phyloP scores from a whole-genome alignment of 2,888 invertebrate genomes.

The Drosophila barbarae region DNA sequence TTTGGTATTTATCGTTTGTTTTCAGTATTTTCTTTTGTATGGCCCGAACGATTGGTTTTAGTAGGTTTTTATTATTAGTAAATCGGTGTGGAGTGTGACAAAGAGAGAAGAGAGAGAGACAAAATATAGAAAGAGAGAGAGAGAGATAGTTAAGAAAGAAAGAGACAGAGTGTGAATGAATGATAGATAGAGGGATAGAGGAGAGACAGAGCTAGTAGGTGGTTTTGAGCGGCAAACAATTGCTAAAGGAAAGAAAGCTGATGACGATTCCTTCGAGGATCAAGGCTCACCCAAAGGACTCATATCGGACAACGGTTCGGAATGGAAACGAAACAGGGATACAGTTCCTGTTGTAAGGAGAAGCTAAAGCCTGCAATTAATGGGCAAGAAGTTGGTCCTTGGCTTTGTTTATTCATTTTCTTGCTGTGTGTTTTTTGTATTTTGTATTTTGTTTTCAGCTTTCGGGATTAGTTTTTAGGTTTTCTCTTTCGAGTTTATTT shows the following conservation, averaged over 20 bases:
- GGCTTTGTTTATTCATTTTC: not conserved
- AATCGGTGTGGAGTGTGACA: conserved; percentile 55
- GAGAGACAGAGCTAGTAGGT: conserved; percentile 20
- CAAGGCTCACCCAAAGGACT: conserved; percentile 4
- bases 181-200: conserved; percentile 23
- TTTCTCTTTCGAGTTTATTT: conserved; percentile 34
- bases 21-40: no score
- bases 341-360: conserved; percentile 11
- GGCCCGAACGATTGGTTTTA: no score
- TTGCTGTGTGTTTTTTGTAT: not conserved
- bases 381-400: conserved; percentile 15
- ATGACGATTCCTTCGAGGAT: conserved; percentile 1
- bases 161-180: conserved; percentile 38
- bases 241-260: conserved; percentile 21
- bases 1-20: no score
- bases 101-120: conserved; percentile 54
- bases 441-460: conserved; percentile 19
- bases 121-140: conserved; percentile 45
- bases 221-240: conserved; percentile 38
- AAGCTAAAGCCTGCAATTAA: conserved; percentile 16
- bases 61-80: conserved; percentile 44
- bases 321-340: conserved; percentile 25
- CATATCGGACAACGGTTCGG: conserved; percentile 23
- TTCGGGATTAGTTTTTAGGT: conserved; percentile 16
- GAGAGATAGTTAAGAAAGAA: conserved; percentile 41